These are phyloP conservation scores for Catharus bicknelli DNA, from an alignment of 2,113 vertebrate species.

Conservation along the genomic window DNA sequence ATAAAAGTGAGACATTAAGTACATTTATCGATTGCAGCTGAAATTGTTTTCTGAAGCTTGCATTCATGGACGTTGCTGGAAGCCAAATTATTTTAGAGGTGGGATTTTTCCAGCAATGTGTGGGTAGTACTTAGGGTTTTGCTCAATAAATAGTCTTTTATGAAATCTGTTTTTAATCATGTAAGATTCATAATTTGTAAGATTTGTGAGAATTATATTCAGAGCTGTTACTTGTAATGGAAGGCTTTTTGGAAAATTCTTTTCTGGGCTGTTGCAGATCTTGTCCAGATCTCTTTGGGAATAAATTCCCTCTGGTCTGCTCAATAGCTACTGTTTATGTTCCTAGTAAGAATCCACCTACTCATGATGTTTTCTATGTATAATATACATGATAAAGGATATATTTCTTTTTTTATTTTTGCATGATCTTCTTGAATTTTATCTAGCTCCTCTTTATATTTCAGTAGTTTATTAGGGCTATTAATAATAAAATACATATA, in stretches of 20 bases:
- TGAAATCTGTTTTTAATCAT: neutral
- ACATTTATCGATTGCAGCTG: neutral
- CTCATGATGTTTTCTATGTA: neutral
- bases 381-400: neutral
- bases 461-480: neutral
- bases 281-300: neutral
- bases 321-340: neutral
- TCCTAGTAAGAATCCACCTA: neutral
- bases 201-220: neutral
- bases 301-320: neutral
- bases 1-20: neutral
- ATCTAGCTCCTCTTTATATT: neutral
- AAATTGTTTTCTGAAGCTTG: neutral
- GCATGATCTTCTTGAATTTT: neutral
- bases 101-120: neutral
- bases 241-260: neutral
- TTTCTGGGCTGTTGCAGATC: neutral
- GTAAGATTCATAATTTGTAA: neutral
- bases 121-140: neutral
- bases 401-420: neutral
- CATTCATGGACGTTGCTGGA: neutral
- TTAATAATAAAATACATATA: neutral
- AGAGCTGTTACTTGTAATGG: neutral
- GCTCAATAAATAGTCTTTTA: neutral
- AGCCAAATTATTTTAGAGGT: neutral